These are phyloP conservation scores for Ophiodon elongatus DNA, from an alignment of 2,113 vertebrate species.

Conservation along the genomic window DNA sequence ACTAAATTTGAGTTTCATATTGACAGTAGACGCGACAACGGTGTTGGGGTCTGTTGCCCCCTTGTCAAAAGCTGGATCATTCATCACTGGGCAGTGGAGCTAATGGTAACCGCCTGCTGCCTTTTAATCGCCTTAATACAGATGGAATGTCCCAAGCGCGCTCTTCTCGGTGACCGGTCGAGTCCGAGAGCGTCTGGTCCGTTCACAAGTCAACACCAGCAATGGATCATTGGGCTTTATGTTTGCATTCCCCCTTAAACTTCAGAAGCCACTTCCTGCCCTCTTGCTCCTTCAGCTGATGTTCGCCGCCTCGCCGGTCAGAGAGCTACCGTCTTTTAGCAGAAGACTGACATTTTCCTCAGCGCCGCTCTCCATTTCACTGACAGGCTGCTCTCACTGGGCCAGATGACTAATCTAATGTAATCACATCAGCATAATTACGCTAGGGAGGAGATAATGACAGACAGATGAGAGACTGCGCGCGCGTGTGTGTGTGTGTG, in stretches of 20 bases:
- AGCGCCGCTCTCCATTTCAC: slow-evolving; percentile 60
- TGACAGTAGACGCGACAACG: neutral
- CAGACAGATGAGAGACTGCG: slow-evolving; percentile 76
- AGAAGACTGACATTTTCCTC: slow-evolving; percentile 69
- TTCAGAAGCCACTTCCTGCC: slow-evolving; percentile 32
- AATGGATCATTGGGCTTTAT: slow-evolving; percentile 37
- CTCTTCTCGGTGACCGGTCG: neutral
- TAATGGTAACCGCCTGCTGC: slow-evolving; percentile 1
- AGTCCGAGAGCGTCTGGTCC: slow-evolving; percentile 6
- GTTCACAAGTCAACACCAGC: slow-evolving; percentile 25
- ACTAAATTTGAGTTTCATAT: slow-evolving; percentile 21
- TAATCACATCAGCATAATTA: slow-evolving; percentile 86
- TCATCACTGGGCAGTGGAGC: neutral
- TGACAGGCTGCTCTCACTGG: slow-evolving; percentile 80
- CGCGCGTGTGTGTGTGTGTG: slow-evolving; percentile 29
- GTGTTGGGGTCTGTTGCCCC: neutral
- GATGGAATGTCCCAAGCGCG: slow-evolving; percentile 20
- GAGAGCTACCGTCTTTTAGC: slow-evolving; percentile 55
- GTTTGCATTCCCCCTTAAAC: slow-evolving; percentile 35
- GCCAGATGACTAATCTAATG: slow-evolving; percentile 82
- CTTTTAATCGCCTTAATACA: slow-evolving; percentile 30
- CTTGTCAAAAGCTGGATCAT: neutral
- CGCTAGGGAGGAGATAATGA: slow-evolving; percentile 80
- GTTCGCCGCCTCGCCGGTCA: slow-evolving; percentile 38
- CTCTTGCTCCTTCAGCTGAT: slow-evolving; percentile 38